Base-by-base conservation (phyloP, 2,888 invertebrate genomes). In the Lucinisca nassula region DNA sequence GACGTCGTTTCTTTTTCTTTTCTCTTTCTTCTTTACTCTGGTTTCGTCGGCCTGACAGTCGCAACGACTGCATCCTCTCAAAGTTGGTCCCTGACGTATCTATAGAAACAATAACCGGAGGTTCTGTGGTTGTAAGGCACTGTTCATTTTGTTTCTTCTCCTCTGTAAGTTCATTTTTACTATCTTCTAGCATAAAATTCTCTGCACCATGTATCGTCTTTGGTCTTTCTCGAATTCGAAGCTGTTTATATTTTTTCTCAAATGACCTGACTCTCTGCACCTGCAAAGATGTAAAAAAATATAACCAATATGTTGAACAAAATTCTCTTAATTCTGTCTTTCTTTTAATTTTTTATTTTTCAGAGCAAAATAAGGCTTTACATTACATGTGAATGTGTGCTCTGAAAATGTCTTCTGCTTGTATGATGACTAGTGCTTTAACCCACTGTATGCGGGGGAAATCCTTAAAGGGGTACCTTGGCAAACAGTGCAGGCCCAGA, bases 1-100 rank as follows among this genome's bases (percentile, higher is more conserved):
- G 77, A 17, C 95, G 75, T 32, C 95, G 83, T 73, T 89, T 92
- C 85, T 92, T 93, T 82, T 91, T 92, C 76, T 88, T 88, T 10
- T 91, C 90, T 40, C 85, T 88, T 55, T 88, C 87, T 51, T 92
- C 92, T 27, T 85, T 82, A 55, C 67, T 73, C 40, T 89, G 90
- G 27, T 82, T 86, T 32, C 88, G 84, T 24, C 92, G 90, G 35
- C 98, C 97, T 58, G 99, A 98, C 95, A 98, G 98, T 91, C 99
- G 97, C 90, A 98, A 98, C 94, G 97, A 97, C 94, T 98, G 98
- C 98, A 99, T 98, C 92, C 99, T 97, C 95, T 98, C 98, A 97
- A 99, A 99, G 96, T 98, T 97, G 95, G 97, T 97, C 79, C 99
- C 99, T 88, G 98, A 98, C 80, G 98, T 98, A 97, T 99, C 98